Conservation (phyloP, 2,888 invertebrate genomes). For the Xylocampa areola region DNA sequence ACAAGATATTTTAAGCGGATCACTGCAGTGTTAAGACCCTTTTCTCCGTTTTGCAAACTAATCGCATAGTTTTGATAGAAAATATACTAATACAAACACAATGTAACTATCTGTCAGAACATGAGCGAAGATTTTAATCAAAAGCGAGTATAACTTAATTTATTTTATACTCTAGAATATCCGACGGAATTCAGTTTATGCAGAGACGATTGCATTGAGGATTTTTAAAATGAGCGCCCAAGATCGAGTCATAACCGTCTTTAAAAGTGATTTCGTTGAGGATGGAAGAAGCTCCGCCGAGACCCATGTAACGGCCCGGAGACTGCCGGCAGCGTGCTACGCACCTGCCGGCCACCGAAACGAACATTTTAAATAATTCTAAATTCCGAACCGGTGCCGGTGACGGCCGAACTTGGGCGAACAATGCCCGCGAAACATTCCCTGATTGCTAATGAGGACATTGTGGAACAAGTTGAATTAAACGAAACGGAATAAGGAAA, state of each 20-base stretch:
- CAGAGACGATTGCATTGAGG: background rate
- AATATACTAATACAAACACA: conserved; percentile 7
- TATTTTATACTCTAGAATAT: too few relatives aligned
- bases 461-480: conserved; percentile 81
- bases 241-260: conserved; percentile 62
- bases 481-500: conserved; percentile 77
- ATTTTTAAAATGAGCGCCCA: conserved; percentile 20
- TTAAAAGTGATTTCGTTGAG: conserved; percentile 66
- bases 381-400: conserved; percentile 79
- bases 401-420: conserved; percentile 82
- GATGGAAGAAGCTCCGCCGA: conserved; percentile 46
- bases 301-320: conserved; percentile 52
- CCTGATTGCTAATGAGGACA: conserved; percentile 87
- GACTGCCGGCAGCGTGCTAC: conserved; percentile 54
- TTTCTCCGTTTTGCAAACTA: conserved; percentile 58
- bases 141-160: background rate
- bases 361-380: conserved; percentile 81
- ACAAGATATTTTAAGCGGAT: conserved; percentile 84
- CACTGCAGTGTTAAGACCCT: conserved; percentile 62
- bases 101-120: background rate
- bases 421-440: conserved; percentile 84
- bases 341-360: conserved; percentile 74
- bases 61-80: conserved; percentile 33
- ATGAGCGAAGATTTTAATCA: background rate
- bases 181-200: background rate